These are phyloP conservation scores for Cyanistes caeruleus DNA, from an alignment of 2,113 vertebrate species.

Conservation along the genomic window DNA sequence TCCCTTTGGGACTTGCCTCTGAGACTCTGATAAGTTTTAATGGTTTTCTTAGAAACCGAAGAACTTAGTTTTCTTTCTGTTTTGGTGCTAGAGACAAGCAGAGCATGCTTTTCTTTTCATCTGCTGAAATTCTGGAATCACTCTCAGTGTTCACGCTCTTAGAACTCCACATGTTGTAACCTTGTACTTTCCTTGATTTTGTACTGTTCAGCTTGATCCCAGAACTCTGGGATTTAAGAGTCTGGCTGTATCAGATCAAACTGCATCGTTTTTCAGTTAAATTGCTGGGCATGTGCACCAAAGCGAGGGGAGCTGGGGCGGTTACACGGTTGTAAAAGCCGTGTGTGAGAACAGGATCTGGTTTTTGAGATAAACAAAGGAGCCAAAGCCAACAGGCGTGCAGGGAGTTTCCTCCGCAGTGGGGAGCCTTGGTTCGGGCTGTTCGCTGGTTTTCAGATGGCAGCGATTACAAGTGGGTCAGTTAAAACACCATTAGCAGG, in stretches of 20 bases:
- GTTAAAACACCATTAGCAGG: neutral
- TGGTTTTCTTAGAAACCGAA: slow-evolving; percentile 42
- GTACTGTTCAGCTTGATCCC: neutral
- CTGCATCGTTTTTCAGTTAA: neutral
- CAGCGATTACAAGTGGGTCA: neutral
- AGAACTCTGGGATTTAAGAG: neutral
- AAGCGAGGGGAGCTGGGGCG: neutral
- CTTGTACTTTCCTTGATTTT: neutral
- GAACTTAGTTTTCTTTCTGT: slow-evolving; percentile 44
- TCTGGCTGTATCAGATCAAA: neutral
- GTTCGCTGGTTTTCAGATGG: neutral
- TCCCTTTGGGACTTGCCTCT: slow-evolving; percentile 10
- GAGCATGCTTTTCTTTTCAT: slow-evolving; percentile 38
- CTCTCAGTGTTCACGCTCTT: neutral
- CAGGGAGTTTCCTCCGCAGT: neutral
- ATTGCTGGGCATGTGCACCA: neutral
- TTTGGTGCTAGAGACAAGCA: slow-evolving; percentile 47
- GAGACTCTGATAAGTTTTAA: neutral
- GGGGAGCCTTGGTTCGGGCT: neutral
- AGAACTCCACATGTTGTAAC: neutral
- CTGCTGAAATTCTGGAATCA: slow-evolving; percentile 37
- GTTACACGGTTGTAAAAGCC: neutral
- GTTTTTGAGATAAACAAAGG: neutral
- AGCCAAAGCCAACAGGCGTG: neutral
- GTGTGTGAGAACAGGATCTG: neutral